Evolutionary conservation across 2,888 invertebrate genomes (phyloP), one percentile per base, ranked within the genome.

Genomic region (Cinara cedri): DNA sequence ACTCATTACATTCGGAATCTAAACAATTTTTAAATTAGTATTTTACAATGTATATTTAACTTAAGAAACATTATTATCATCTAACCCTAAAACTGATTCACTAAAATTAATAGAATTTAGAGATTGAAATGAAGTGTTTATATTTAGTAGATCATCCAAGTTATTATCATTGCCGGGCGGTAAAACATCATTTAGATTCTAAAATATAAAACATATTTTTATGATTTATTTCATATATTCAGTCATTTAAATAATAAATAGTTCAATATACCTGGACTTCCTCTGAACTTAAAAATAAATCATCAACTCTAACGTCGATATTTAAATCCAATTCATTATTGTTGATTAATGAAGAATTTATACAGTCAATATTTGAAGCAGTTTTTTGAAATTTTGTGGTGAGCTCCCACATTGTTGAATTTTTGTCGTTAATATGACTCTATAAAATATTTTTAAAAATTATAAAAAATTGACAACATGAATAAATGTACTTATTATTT

Each of bases 331-430:
- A 24, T 26, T 66, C 26, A 26, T 68, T 57, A 55, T 76, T 44
- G 19, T 78, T 78, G 34, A 68, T 68, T 46, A 78, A n/a, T 21
- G 76, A 16, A 68, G 68, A 49, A 68, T 14, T 68, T 13, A 68
- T 57, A 49, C 49, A 78, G 68, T 78, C 76, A 57, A 78, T 66
- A 49, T 78, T 57, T 16, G 76, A 78, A 57, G 10, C 49, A 14
- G 11, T 10, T 68, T 78, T 78, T 57, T 66, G 68, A 11, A 78
- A 78, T 68, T 68, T 78, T 14, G 76, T 78, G 3, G 76, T 78
- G 0, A 78, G 49, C 26, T 78, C 57, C 76, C 76, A 78, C 6
- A 78, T 21, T n/a, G 68, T 68, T n/a, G 76, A 78, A 68, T 78
- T 49, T 21, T 57, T 68, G 11, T 78, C 49, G 60, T 66, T 78